Evolutionary conservation across 2,113 vertebrate species (phyloP).

Genomic region (Phaethornis superciliosus): DNA sequence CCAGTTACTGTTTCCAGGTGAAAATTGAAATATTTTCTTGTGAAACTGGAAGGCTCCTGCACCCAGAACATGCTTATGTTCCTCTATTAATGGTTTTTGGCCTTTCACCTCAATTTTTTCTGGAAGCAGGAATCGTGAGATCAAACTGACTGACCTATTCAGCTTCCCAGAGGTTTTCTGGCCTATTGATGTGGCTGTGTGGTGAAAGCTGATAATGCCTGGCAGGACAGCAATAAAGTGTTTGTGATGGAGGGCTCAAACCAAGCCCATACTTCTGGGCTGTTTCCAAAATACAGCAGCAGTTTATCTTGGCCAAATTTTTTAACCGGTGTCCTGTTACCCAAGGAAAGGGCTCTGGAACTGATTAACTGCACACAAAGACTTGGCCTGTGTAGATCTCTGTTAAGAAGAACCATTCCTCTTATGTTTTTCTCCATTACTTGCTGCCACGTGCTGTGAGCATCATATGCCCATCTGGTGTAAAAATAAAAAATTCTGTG

Average conservation of each 20-base stretch:
- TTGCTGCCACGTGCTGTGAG: background rate
- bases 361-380: constrained; percentile 42
- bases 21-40: background rate
- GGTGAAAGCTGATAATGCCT: background rate
- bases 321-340: constrained; percentile 8
- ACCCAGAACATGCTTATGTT: background rate
- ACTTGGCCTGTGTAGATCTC: background rate
- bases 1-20: background rate
- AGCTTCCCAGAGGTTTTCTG: background rate
- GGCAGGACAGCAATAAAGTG: background rate
- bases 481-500: background rate
- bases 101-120: background rate
- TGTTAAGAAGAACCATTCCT: background rate
- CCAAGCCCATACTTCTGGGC: background rate
- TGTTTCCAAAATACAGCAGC: constrained; percentile 31
- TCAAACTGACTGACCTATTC: background rate
- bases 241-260: constrained; percentile 31
- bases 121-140: background rate
- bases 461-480: fast-evolving
- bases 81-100: background rate
- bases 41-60: background rate
- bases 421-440: background rate
- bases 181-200: background rate
- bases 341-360: constrained; percentile 35
- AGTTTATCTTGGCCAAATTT: constrained; percentile 51